A percentile compares a stretch with the other conserved stretches of the same genome.
These are phyloP conservation scores for Oxyscelio sp. DNA, from an alignment of 2,888 invertebrate genomes.

Conservation along the genomic window DNA sequence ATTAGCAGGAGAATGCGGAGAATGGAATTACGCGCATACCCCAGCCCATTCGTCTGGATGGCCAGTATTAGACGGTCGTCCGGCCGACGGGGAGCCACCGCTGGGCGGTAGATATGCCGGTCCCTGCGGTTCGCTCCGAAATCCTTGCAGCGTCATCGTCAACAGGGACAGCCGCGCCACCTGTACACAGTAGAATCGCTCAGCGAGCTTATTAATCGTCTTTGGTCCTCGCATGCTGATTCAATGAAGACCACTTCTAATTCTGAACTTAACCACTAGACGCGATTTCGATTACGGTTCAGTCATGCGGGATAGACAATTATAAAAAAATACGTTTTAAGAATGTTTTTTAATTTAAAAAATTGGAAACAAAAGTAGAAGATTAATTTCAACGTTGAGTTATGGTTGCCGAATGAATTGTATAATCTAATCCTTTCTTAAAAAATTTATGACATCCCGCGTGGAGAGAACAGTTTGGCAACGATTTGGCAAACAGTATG, in stretches of 20 bases:
- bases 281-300: too few relatives aligned
- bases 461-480: too few relatives aligned
- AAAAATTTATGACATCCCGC: too few relatives aligned
- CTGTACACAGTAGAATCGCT: conserved; percentile 65
- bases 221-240: conserved; percentile 41
- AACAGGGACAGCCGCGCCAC: conserved; percentile 79
- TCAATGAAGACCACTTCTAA: conserved; percentile 52
- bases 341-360: too few relatives aligned
- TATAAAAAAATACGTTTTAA: too few relatives aligned
- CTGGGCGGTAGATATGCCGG: conserved; percentile 90
- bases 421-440: too few relatives aligned
- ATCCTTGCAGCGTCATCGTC: conserved; percentile 87
- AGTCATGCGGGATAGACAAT: too few relatives aligned
- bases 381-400: too few relatives aligned
- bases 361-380: too few relatives aligned
- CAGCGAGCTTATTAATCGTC: conserved; percentile 62
- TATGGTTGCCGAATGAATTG: too few relatives aligned
- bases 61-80: conserved; percentile 78
- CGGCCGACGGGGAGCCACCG: conserved; percentile 67
- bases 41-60: conserved; percentile 88
- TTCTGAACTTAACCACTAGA: conserved; percentile 13
- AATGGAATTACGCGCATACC: conserved; percentile 81
- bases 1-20: conserved; percentile 72
- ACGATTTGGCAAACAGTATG: too few relatives aligned
- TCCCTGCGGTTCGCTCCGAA: conserved; percentile 88